These are phyloP conservation scores for Myopa testacea DNA, from an alignment of 2,888 invertebrate species.

Conservation along the genomic window DNA sequence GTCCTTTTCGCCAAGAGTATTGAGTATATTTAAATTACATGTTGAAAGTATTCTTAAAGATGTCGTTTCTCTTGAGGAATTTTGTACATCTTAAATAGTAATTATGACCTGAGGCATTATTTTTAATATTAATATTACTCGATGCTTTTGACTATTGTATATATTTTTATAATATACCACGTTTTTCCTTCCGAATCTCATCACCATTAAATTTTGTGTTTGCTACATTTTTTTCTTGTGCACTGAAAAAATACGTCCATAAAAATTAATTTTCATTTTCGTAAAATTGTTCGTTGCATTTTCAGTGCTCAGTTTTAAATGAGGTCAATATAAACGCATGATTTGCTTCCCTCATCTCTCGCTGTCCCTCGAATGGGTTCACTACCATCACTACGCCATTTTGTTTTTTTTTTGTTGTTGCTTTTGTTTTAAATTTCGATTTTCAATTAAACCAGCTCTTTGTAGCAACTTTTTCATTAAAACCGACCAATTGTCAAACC, in stretches of 20 bases:
- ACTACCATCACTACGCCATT: background rate
- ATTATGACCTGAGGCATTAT: too few relatives aligned
- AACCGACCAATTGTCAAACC: constrained; percentile 2
- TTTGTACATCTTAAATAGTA: too few relatives aligned
- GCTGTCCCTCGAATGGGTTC: background rate
- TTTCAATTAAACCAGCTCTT: constrained; percentile 58
- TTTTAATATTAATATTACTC: too few relatives aligned
- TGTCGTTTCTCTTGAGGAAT: too few relatives aligned
- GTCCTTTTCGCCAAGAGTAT: too few relatives aligned
- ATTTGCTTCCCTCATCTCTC: background rate
- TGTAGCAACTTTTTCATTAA: constrained; percentile 5
- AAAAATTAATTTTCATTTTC: background rate
- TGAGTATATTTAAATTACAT: too few relatives aligned
- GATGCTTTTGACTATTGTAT: too few relatives aligned
- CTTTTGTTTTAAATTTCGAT: constrained; percentile 52
- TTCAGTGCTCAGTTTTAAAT: too few relatives aligned
- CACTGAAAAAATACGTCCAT: background rate
- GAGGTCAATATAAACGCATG: too few relatives aligned
- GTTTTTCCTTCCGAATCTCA: background rate
- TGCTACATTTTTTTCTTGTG: too few relatives aligned
- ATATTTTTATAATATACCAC: too few relatives aligned
- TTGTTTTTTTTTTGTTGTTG: background rate
- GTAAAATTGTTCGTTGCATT: background rate
- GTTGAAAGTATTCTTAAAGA: too few relatives aligned
- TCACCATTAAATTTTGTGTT: background rate